Base-by-base conservation (phyloP, 1,140 invertebrate species). In the Drosophila rhopaloa region DNA sequence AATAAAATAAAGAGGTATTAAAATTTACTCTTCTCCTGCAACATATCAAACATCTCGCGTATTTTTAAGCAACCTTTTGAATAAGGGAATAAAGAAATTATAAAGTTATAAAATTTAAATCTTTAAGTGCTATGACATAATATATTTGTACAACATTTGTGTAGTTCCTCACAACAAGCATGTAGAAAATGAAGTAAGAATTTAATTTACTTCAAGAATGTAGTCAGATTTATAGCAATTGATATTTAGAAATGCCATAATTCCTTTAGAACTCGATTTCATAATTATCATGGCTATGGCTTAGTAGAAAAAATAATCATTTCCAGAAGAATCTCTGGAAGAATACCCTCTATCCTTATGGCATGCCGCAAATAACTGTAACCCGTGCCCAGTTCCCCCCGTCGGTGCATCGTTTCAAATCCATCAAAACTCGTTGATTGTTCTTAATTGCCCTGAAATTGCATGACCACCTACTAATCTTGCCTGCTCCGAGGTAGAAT, bases 381-480 rank as follows among this genome's bases (percentile, higher is more conserved):
- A 67, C 32, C 37, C 61, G 47, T 24, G 37, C 19, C 44, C 4
- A 48, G 27, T 29, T 37, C 62, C 37, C 10, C 11, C 19, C 8
- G 8, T 19, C 38, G 24, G 1, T 10, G 9, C 46, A 37, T 44
- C 35, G 7, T 44, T 44, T 58, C 47, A 16, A 88, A 85, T 88
- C 70, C 83, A 79, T 88, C 83, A 88, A 76, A 88, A 62, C 53
- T 67, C 63, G 47, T 70, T 79, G 79, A 88, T 85, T 88, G 76
- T 88, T 82, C 82, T 88, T 85, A 85, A 85, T 85, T 85, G 83
- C 83, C 76, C 35, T 74, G 76, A 46, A 70, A 65, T 68, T 79
- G 78, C 58, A 62, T 68, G 71, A 84, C 76, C 76, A 66, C 73
- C 60, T 67, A 60, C 70, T 80, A 66, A 72, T 55, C 68, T 58